These are phyloP conservation scores for Zoanthus solanderi DNA, from an alignment of 92 coral and sea anemone species.

Conservation along the genomic window DNA sequence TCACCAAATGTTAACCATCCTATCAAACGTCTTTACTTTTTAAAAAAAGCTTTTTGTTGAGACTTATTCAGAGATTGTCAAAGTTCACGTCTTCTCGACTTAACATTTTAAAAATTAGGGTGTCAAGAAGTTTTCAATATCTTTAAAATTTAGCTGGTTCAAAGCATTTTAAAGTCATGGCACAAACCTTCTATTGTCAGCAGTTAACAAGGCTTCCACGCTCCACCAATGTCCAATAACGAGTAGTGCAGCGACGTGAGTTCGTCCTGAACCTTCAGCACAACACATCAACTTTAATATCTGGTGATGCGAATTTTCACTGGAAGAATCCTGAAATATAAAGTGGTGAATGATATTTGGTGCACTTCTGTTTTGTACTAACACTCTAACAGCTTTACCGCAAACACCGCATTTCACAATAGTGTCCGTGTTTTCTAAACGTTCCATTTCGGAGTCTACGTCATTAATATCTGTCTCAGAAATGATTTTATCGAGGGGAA, in stretches of 20 bases:
- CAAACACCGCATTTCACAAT: conserved; percentile 51
- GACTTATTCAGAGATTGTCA: too few relatives aligned
- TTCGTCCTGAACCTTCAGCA: conserved; percentile 20
- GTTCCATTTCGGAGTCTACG: conserved; percentile 37
- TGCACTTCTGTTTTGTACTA: conserved; percentile 25
- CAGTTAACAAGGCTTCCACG: conserved; percentile 46
- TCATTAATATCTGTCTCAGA: conserved; percentile 43
- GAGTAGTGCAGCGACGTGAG: conserved; percentile 53
- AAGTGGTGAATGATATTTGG: conserved; percentile 38
- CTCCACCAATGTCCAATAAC: conserved; percentile 56
- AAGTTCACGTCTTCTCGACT: too few relatives aligned
- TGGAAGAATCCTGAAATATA: conserved; percentile 44
- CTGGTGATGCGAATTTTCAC: conserved; percentile 22
- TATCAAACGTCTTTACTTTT: too few relatives aligned
- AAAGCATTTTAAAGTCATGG: not conserved
- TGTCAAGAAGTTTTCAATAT: too few relatives aligned
- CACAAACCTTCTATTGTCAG: conserved; percentile 48
- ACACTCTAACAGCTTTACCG: conserved; percentile 19
- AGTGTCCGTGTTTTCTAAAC: conserved; percentile 22
- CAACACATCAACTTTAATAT: conserved; percentile 38
- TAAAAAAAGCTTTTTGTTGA: too few relatives aligned
- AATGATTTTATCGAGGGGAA: conserved; percentile 40
- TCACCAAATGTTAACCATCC: too few relatives aligned
- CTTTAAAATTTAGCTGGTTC: too few relatives aligned
- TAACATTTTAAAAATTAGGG: too few relatives aligned